Conservation (phyloP, 2,797 vertebrate genomes). For the Paedocypris micromegethes region DNA sequence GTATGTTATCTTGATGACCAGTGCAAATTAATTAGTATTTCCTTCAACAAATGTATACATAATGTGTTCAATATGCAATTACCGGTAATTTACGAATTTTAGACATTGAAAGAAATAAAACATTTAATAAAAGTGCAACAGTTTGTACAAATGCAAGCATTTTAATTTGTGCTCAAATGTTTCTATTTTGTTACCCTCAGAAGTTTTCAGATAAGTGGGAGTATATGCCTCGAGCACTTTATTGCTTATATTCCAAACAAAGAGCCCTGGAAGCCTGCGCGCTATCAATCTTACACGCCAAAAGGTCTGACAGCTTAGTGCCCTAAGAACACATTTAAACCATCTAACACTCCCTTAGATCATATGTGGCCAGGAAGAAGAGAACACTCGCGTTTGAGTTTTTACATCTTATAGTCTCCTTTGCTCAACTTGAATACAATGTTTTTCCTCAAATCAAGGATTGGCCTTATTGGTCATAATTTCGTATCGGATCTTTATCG, state of each 20-base stretch:
- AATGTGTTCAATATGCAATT: no score
- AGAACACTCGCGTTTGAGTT: slow-evolving; percentile 51
- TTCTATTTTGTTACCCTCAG: slow-evolving; percentile 23
- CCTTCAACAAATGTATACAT: slow-evolving; percentile 16
- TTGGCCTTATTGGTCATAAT: slow-evolving; percentile 25
- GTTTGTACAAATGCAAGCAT: slow-evolving; percentile 1
- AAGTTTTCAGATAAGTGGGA: slow-evolving; percentile 57
- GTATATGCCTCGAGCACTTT: slow-evolving; percentile 64
- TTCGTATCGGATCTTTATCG: slow-evolving; percentile 31
- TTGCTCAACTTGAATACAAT: slow-evolving; percentile 12
- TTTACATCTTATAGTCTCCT: slow-evolving; percentile 34
- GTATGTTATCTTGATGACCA: no score
- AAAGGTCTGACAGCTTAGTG: slow-evolving; percentile 98
- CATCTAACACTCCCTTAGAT: slow-evolving; percentile 88
- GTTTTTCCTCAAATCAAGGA: slow-evolving; percentile 39
- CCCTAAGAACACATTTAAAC: slow-evolving; percentile 97
- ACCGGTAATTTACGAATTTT: no score
- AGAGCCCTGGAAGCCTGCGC: slow-evolving; percentile 85
- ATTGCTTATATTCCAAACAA: slow-evolving; percentile 98
- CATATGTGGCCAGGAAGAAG: slow-evolving; percentile 83
- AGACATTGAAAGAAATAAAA: no score
- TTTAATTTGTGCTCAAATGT: slow-evolving; percentile 6
- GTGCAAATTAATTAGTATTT: no score
- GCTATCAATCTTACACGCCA: slow-evolving; percentile 97
- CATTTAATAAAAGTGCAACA: slow-evolving; percentile 1